These are phyloP conservation scores for Steatocranus sp. DNA, from an alignment of 2,797 vertebrate species.

Conservation along the genomic window DNA sequence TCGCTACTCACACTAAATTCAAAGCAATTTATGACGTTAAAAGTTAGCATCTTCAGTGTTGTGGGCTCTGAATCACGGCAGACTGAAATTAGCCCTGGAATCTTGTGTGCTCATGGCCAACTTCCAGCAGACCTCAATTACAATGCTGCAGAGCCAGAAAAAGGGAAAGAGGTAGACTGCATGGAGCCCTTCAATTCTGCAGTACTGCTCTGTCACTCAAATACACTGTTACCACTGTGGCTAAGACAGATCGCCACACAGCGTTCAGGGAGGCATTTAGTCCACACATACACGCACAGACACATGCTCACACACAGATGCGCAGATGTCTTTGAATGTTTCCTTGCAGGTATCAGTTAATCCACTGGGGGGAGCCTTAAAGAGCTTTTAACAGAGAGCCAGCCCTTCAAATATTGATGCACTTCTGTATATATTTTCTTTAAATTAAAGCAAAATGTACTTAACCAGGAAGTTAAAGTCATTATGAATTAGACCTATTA, in stretches of 20 bases:
- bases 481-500: constrained; percentile 18
- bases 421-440: constrained; percentile 21
- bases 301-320: neutral
- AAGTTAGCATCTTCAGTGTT: constrained; percentile 51
- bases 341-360: constrained; percentile 24
- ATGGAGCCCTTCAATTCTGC: constrained; percentile 75
- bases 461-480: constrained; percentile 4
- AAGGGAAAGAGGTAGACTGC: constrained; percentile 74
- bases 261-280: constrained; percentile 46
- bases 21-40: constrained; percentile 39
- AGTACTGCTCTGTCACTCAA: constrained; percentile 63
- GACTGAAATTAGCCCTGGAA: constrained; percentile 75
- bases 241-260: constrained; percentile 52
- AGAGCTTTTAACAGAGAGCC: neutral
- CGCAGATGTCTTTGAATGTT: constrained; percentile 20
- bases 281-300: neutral
- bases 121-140: constrained; percentile 80
- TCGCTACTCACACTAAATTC: neutral
- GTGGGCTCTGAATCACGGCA: constrained; percentile 54
- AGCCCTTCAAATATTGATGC: neutral
- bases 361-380: constrained; percentile 68
- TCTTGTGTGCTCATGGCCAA: constrained; percentile 69
- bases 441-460: constrained; percentile 2
- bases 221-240: constrained; percentile 59
- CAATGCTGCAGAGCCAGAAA: constrained; percentile 75